Evolutionary conservation across 2,113 vertebrate species (phyloP).

Genomic region (Spea bombifrons): DNA sequence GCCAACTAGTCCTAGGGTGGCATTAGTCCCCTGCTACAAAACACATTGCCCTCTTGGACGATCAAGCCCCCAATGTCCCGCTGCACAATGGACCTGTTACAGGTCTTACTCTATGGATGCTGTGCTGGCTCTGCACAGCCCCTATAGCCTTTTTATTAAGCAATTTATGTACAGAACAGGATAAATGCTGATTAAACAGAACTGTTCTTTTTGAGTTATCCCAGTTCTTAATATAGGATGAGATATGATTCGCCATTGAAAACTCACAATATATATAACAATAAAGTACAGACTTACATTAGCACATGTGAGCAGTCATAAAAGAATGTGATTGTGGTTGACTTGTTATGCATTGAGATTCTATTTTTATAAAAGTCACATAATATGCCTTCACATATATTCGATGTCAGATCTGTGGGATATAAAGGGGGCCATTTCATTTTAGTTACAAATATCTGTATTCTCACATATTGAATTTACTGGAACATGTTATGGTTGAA

Average conservation of each 20-base stretch:
- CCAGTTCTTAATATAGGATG: neutral
- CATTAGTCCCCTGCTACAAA: no score
- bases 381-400: neutral
- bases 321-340: neutral
- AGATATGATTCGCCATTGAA: neutral
- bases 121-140: no score
- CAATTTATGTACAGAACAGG: neutral
- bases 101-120: no score
- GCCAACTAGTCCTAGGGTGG: no score
- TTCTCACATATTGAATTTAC: neutral
- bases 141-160: neutral
- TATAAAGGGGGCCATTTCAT: conserved; percentile 1
- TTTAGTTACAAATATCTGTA: conserved; percentile 13
- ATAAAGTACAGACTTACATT: neutral
- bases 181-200: neutral
- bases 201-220: neutral
- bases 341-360: neutral
- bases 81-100: no score
- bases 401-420: neutral
- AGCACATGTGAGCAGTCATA: conserved; percentile 1
- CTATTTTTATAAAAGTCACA: neutral
- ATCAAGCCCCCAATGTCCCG: no score
- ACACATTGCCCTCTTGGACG: no score
- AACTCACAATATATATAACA: neutral
- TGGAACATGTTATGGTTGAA: conserved; percentile 10